Evolutionary conservation across 2,113 vertebrate genomes (phyloP), one percentile per base, ranked within the genome.

Genomic region (Bostrychus sinensis): DNA sequence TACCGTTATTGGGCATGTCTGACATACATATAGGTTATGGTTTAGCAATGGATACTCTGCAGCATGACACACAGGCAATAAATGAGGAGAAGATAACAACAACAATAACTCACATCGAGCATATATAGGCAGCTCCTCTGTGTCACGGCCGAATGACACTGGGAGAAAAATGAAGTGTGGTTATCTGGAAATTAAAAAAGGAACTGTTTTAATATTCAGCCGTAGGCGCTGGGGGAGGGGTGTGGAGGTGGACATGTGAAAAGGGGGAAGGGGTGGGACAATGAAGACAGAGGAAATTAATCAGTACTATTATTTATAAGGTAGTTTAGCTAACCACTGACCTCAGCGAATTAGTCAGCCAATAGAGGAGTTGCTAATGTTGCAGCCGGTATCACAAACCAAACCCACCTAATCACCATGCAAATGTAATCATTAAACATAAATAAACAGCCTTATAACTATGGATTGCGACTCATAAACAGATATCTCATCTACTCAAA

Each of bases 271-370:
- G 66, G 66, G 51, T 71, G 71, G 62, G 71, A 73, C 61, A 70
- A 75, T 79, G 80, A 80, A 85, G 84, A 69, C 69, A 85, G 82
- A 81, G 88, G 70, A 88, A 90, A 92, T 92, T 89, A 92, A 93
- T 92, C 90, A 89, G 87, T 69, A 55, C 43, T 83, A 81, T 89
- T 84, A 86, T 90, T 86, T 91, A 72, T 53, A 72, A 64, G 75
- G 77, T 73, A 81, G 71, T 85, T 84, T 72, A 81, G 81, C 86
- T 84, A 86, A 91, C 82, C 84, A 84, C 56, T 71, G 70, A 81
- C 84, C 77, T 89, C 79, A 86, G 84, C 80, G 56, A 80, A 89
- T 92, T 86, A 83, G 82, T 81, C 63, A 67, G 66, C 85, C 81
- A 82, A 83, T 85, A 67, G 86, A 78, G 65, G 75, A 81, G 72